Base-by-base conservation (phyloP, 64 coral and sea anemone species). In the Montipora foliosa region DNA sequence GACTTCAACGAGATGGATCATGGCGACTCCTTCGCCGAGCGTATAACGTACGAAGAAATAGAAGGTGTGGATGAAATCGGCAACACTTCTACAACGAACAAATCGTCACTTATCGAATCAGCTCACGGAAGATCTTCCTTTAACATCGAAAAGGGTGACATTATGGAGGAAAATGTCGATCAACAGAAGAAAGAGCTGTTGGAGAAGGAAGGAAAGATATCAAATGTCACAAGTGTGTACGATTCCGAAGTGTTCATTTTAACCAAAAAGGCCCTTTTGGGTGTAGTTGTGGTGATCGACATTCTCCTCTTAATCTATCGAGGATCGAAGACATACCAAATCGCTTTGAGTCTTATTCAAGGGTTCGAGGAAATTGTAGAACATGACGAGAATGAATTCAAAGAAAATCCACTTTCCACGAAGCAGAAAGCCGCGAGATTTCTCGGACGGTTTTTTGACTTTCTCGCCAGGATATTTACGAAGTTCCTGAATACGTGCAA, bases 241-340 rank as follows among this genome's bases (percentile, higher is more conserved):
- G 74, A 96, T 64, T 60, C 73, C 29, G 88, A 93, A 16, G 91
- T 89, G 11, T 96, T 96, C 7, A 58, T 49, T 75, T 20, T 67
- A 21, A 82, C 90, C 15, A 77, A 51, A 45, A 89, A 84, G 6
- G 78, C 87, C 13, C 57, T 96, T 75, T 83, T 92, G 70, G 90
- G 78, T 44, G 87, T 96, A 8, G n/a, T 96, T 55, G 87, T 74
- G 11, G 44, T 91, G 6, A 83, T 96, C 4, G 95, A 96, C 29
- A 82, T 90, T 67, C 80, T 96, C 2, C 95, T 96, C 5, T 89
- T 96, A 1, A 87, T 96, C 15, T 96, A 93, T 73, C 91, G 95
- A 3, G 81, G 87, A 37, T 68, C 89, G 4, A 85, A 93, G 58
- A 96, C 95, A 29, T 96, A 96, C 44, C 86, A 93, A 49, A 78